phyloP scores from a whole-genome alignment of 2,797 vertebrate genomes.

The Silurus aristotelis region DNA sequence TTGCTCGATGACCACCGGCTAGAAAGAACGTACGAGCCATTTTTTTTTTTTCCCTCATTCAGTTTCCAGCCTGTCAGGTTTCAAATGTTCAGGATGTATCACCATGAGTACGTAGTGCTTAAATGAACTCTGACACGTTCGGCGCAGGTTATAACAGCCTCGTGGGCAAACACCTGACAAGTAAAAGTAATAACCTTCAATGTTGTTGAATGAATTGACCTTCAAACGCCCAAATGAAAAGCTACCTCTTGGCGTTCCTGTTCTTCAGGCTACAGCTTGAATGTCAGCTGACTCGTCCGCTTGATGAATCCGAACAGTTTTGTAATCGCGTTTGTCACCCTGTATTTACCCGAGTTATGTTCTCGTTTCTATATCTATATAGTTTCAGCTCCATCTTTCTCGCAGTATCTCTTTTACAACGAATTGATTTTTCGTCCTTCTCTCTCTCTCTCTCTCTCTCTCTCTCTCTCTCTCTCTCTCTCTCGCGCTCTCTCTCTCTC shows the following conservation, averaged over 20 bases:
- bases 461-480: neutral
- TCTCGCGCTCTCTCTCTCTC: neutral
- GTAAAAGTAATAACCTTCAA: neutral
- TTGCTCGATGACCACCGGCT: neutral
- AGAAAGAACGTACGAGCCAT: neutral
- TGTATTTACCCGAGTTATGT: conserved; percentile 1
- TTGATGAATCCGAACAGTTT: neutral
- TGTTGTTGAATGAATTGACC: neutral
- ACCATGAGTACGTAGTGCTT: neutral
- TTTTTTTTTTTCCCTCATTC: neutral
- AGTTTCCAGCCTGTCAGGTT: neutral
- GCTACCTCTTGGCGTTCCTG: neutral
- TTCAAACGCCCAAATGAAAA: neutral
- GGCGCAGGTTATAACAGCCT: neutral
- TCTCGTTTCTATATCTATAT: neutral
- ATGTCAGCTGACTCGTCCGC: neutral
- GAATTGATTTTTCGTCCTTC: neutral
- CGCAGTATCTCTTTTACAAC: conserved; percentile 67
- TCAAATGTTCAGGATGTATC: neutral
- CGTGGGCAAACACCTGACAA: neutral
- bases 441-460: neutral
- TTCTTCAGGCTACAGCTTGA: neutral
- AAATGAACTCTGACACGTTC: neutral
- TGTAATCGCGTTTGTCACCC: neutral
- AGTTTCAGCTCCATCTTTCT: neutral